Evolutionary conservation across 2,113 vertebrate species (phyloP), one percentile per base, ranked within the genome.

Genomic region (Donacobius atricapilla): DNA sequence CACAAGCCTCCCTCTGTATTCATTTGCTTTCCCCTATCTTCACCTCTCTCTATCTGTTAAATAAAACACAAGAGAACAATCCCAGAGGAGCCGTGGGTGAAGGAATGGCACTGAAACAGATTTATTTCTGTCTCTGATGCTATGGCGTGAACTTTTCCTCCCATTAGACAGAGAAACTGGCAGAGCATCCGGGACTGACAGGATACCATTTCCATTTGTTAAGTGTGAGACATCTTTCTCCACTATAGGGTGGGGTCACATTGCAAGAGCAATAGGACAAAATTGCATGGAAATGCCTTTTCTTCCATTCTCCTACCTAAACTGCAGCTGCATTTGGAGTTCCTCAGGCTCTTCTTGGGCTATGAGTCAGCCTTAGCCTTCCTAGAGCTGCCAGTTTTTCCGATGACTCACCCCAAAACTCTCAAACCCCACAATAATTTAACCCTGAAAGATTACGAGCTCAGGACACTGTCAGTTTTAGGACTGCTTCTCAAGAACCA

Each of bases 271-370:
- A 90, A 68, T 44, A 68, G 19, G 51, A 95, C 61, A 88, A 80
- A 90, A 48, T 56, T 83, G 53, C 61, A 91, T 60, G 31, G 22
- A 83, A 90, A 77, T 92, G 80, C 37, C 72, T 94, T 81, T 89
- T 93, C 77, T 95, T 89, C 69, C 53, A 65, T 65, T 83, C 50
- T 68, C 19, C 40, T 40, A 61, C 83, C 92, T 92, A 87, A 91
- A 75, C 37, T 93, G 93, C 92, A 96, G 76, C 90, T 96, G 88
- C 64, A 90, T 87, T 96, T 94, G 86, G 88, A 95, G 60, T 37
- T 95, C 54, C 50, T 92, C 33, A 14, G 54, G 63, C 92, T 69
- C 73, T 95, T 87, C 72, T 51, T 94, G 66, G 45, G 87, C 83
- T 81, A 42, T 86, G 94, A 95, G 51, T 97, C 93, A 96, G 58